Conservation (phyloP, 1,140 invertebrate species). For the Lineus longissimus region DNA sequence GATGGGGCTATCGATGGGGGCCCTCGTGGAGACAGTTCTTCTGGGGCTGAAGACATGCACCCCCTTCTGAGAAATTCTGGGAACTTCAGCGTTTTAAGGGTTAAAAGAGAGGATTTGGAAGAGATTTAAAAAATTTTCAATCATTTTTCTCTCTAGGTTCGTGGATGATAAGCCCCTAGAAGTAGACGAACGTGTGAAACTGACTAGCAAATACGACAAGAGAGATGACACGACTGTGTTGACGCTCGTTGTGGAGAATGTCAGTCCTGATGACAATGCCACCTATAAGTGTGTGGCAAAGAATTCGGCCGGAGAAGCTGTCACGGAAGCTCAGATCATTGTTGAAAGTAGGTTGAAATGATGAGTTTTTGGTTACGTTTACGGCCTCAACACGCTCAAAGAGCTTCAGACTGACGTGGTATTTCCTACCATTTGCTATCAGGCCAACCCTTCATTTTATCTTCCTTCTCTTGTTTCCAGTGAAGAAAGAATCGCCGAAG, state of each 20-base stretch:
- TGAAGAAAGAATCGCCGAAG: constrained; percentile 50
- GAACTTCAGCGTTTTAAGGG: no score
- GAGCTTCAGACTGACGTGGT: no score
- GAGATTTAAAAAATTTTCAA: no score
- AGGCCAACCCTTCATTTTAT: not conserved
- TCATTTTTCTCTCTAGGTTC: not conserved
- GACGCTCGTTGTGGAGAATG: constrained; percentile 67
- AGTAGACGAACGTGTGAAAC: constrained; percentile 25
- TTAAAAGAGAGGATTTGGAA: not conserved
- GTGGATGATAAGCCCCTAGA: not conserved
- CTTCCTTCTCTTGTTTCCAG: constrained; percentile 30
- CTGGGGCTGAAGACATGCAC: no score
- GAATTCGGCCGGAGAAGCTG: constrained; percentile 80
- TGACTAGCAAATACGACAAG: constrained; percentile 37
- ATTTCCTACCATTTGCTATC: not conserved
- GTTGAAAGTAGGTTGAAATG: constrained; percentile 36
- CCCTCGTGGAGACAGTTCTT: no score
- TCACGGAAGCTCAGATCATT: constrained; percentile 44
- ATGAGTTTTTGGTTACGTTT: not conserved
- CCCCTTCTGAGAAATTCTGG: no score
- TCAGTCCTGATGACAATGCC: constrained; percentile 76
- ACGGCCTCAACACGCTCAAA: not conserved
- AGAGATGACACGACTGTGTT: constrained; percentile 34
- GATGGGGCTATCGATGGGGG: no score
- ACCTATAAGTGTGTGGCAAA: constrained; percentile 76